phyloP scores from a whole-genome alignment of 1,140 invertebrate species.

The Dinothrombium tinctorium region DNA sequence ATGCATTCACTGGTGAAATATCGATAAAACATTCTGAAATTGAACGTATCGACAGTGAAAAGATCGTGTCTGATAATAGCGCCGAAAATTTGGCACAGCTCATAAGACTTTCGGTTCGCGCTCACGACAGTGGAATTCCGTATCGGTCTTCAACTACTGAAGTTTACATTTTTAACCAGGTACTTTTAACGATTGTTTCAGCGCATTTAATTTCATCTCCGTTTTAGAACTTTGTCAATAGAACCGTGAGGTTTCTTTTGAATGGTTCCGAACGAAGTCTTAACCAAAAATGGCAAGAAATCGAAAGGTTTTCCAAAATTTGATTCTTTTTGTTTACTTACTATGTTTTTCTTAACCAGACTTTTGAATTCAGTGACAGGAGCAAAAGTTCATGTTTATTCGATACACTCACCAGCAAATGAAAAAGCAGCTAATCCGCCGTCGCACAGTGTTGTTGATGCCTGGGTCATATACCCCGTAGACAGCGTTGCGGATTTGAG shows the following conservation, averaged over 20 bases:
- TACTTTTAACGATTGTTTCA: background rate
- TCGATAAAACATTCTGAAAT: constrained; percentile 13
- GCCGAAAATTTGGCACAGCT: no score
- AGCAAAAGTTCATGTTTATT: constrained; percentile 13
- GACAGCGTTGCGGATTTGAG: background rate
- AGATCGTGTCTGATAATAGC: no score
- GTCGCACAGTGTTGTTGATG: background rate
- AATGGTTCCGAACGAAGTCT: constrained; percentile 5
- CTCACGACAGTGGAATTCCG: constrained; percentile 17
- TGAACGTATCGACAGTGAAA: no score
- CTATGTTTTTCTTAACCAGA: constrained; percentile 1
- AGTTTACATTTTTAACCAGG: constrained; percentile 16
- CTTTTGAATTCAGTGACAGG: constrained; percentile 11
- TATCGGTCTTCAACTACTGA: constrained; percentile 11
- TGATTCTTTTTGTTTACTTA: background rate
- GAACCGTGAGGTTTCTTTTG: constrained; percentile 12
- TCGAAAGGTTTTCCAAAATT: constrained; percentile 10
- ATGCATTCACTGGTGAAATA: constrained; percentile 17
- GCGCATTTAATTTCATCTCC: background rate
- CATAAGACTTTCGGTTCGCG: constrained; percentile 14
- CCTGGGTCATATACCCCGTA: constrained; percentile 5
- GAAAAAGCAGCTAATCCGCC: no score
- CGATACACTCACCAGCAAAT: constrained; percentile 6
- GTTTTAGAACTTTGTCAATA: constrained; percentile 12
- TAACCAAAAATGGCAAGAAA: constrained; percentile 7